A percentile compares a stretch with the other conserved stretches of the same genome.
Conservation (phyloP, 2,888 invertebrate genomes). For the Odontothrips loti region DNA sequence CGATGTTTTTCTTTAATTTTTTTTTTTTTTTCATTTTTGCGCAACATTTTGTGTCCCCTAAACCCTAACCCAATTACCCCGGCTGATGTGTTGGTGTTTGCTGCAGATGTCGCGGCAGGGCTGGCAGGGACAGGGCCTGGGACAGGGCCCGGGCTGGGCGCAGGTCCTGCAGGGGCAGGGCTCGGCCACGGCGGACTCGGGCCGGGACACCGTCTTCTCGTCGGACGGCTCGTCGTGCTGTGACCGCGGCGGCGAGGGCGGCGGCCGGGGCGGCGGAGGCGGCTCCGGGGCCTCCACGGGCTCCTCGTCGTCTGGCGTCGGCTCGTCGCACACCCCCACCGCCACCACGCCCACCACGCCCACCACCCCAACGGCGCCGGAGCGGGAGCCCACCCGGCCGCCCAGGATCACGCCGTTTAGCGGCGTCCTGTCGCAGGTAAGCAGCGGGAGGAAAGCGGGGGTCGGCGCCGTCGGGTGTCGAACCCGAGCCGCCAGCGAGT, state of each 20-base stretch:
- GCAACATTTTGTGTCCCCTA: too few species aligned
- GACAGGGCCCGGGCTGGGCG: not conserved
- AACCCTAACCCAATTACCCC: too few species aligned
- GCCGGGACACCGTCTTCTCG: slow-evolving; percentile 9
- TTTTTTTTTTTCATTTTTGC: too few species aligned
- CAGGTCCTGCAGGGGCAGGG: not conserved
- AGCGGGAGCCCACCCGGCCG: slow-evolving; percentile 8
- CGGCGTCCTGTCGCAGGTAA: slow-evolving; percentile 4
- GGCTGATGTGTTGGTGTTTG: not conserved
- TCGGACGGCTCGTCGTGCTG: not conserved
- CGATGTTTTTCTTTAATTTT: too few species aligned
- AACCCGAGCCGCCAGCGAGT: too few species aligned
- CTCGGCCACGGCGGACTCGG: not conserved
- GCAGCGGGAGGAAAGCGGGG: not conserved
- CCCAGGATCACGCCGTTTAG: slow-evolving; percentile 17
- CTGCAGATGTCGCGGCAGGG: slow-evolving; percentile 19
- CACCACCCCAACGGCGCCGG: not conserved
- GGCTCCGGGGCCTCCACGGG: not conserved
- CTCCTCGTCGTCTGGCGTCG: not conserved
- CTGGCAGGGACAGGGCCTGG: not conserved
- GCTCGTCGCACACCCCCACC: slow-evolving; percentile 14
- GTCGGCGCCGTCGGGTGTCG: too few species aligned
- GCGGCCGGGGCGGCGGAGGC: not conserved
- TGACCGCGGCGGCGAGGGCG: not conserved
- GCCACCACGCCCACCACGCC: not conserved